phyloP scores from a whole-genome alignment of 1,140 invertebrate species.

The Procambarus virginalis region DNA sequence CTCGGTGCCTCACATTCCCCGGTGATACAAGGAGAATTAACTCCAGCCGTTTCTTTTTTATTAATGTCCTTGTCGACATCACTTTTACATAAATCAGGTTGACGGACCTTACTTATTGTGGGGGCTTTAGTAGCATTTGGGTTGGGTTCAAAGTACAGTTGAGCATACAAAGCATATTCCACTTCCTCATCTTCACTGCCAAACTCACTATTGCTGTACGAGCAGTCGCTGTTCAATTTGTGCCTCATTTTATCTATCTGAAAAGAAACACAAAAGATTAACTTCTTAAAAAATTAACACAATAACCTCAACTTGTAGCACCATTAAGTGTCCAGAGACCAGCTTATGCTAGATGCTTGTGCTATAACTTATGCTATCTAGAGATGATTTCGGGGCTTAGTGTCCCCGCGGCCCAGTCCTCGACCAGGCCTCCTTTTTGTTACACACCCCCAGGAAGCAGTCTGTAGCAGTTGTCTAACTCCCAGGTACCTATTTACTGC shows the following conservation, averaged over 20 bases:
- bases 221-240: not conserved
- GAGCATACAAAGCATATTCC: slow-evolving; percentile 21
- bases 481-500: too few species aligned
- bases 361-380: too few species aligned
- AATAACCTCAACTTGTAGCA: not conserved
- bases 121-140: not conserved
- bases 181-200: slow-evolving; percentile 20
- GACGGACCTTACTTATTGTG: not conserved
- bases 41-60: not conserved
- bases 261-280: not conserved
- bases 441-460: too few species aligned
- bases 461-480: too few species aligned
- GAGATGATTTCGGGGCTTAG: too few species aligned
- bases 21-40: not conserved
- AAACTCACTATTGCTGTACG: slow-evolving; percentile 7
- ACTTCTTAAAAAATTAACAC: not conserved
- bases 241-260: not conserved
- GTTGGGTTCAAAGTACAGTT: slow-evolving; percentile 31
- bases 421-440: too few species aligned
- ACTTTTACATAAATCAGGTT: too few species aligned
- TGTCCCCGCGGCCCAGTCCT: too few species aligned
- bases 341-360: too few species aligned
- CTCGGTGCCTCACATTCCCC: not conserved
- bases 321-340: too few species aligned
- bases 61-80: not conserved